Evolutionary conservation across 2,113 vertebrate genomes (phyloP).

Genomic region (Lampris megalopsis): DNA sequence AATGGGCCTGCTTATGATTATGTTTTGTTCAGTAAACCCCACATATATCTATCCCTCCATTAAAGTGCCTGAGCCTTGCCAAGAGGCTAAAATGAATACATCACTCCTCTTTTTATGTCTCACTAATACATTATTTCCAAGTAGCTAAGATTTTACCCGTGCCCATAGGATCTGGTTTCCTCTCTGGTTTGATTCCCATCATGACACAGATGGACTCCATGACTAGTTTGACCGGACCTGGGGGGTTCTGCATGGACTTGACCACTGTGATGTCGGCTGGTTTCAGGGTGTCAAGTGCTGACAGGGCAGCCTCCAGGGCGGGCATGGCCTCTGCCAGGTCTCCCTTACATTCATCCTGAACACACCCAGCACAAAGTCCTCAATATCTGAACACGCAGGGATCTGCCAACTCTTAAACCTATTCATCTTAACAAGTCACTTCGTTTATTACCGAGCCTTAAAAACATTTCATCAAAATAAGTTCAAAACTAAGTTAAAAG

Average conservation of each 20-base stretch:
- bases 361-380: slow-evolving; percentile 11
- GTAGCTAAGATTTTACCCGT: slow-evolving; percentile 77
- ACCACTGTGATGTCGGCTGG: slow-evolving; percentile 90
- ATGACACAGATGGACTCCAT: slow-evolving; percentile 97
- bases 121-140: background rate
- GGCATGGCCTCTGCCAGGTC: slow-evolving; percentile 94
- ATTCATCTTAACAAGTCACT: too few relatives aligned
- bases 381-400: background rate
- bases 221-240: slow-evolving; percentile 90
- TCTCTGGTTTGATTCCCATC: slow-evolving; percentile 90
- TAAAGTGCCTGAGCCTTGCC: too few relatives aligned
- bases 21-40: too few relatives aligned
- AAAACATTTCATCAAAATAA: too few relatives aligned
- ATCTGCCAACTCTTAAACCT: background rate
- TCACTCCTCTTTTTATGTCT: too few relatives aligned
- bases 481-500: too few relatives aligned
- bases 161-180: slow-evolving; percentile 90
- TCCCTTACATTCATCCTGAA: slow-evolving; percentile 91
- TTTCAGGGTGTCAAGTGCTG: slow-evolving; percentile 91
- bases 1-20: background rate
- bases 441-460: too few relatives aligned
- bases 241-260: slow-evolving; percentile 94
- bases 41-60: too few relatives aligned
- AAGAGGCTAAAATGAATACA: too few relatives aligned
- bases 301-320: slow-evolving; percentile 87